Conservation (phyloP, 1,140 invertebrate genomes). For the Drosophila tani region DNA sequence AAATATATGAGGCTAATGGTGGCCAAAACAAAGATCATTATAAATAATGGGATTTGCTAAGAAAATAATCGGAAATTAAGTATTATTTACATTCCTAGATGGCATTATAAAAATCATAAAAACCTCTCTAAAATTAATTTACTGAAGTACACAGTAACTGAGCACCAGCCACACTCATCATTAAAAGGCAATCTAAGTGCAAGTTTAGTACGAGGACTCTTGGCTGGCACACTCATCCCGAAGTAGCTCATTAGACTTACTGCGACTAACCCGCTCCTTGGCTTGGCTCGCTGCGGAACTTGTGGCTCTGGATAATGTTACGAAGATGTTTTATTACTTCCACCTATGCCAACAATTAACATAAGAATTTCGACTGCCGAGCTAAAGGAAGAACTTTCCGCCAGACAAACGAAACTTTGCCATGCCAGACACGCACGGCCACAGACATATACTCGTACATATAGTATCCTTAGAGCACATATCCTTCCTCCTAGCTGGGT, state of each 20-base stretch:
- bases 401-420: constrained; percentile 54
- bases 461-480: constrained; percentile 8
- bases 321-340: constrained; percentile 80
- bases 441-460: background rate
- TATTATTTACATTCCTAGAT: too few relatives aligned
- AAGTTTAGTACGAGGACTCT: background rate
- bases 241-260: constrained; percentile 35
- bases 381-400: constrained; percentile 50
- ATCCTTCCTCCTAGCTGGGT: constrained; percentile 29
- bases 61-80: too few relatives aligned
- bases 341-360: constrained; percentile 81
- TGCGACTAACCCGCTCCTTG: constrained; percentile 6
- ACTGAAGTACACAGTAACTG: too few relatives aligned
- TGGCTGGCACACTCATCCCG: background rate
- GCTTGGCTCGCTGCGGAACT: constrained; percentile 35
- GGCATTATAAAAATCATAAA: too few relatives aligned
- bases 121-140: too few relatives aligned
- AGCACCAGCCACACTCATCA: constrained; percentile 3
- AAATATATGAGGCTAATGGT: background rate
- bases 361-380: constrained; percentile 65
- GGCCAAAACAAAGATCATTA: background rate
- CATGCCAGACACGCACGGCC: constrained; percentile 43
- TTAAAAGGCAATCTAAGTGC: constrained; percentile 23
- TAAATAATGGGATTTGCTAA: background rate
- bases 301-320: constrained; percentile 72